These are phyloP conservation scores for Heliconius hewitsoni DNA, from an alignment of 1,140 invertebrate species.

Conservation along the genomic window DNA sequence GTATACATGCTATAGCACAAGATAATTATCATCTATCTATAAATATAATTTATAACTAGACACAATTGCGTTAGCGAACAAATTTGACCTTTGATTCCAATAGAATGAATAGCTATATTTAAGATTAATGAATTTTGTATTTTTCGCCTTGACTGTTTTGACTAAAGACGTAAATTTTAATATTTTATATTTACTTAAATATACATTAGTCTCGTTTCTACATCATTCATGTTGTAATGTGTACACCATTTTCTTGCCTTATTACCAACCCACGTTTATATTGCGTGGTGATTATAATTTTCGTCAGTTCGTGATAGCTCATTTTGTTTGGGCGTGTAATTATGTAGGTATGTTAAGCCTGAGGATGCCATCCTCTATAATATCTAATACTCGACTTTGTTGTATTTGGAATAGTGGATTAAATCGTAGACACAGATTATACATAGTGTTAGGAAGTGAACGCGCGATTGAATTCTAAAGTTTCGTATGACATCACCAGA, in stretches of 20 bases:
- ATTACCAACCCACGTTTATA: slow-evolving; percentile 62
- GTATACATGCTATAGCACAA: slow-evolving; percentile 39
- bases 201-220: slow-evolving; percentile 19
- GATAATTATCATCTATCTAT: slow-evolving; percentile 50
- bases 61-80: slow-evolving; percentile 38
- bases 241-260: slow-evolving; percentile 53
- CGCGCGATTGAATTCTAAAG: slow-evolving; percentile 40
- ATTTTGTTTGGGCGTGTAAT: slow-evolving; percentile 65
- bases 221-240: slow-evolving; percentile 31
- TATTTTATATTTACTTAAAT: slow-evolving; percentile 16
- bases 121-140: slow-evolving; percentile 40
- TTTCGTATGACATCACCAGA: slow-evolving; percentile 65
- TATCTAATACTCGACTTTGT: slow-evolving; percentile 42
- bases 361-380: slow-evolving; percentile 22
- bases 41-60: slow-evolving; percentile 58
- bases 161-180: neutral
- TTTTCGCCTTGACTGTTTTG: slow-evolving; percentile 7
- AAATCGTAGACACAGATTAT: slow-evolving; percentile 29
- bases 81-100: slow-evolving; percentile 50
- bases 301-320: slow-evolving; percentile 64
- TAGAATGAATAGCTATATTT: slow-evolving; percentile 36
- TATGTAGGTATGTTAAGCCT: slow-evolving; percentile 49
- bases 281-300: slow-evolving; percentile 70
- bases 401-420: slow-evolving; percentile 21
- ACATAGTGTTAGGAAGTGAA: slow-evolving; percentile 19